Evolutionary conservation across 1,140 invertebrate species (phyloP), one percentile per base, ranked within the genome.

Genomic region (Apolygus lucorum): DNA sequence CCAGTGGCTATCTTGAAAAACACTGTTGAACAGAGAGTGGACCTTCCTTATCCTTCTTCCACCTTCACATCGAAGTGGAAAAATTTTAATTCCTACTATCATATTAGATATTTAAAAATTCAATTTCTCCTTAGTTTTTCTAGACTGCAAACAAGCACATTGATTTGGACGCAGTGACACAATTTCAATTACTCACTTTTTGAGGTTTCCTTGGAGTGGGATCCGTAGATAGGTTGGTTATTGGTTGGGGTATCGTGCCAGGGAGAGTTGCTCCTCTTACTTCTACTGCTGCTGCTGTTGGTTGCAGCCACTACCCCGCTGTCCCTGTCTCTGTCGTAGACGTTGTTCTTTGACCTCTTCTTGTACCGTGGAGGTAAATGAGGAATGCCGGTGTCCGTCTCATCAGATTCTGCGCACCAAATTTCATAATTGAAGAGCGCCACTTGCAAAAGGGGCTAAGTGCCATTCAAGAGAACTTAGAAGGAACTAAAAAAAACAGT

Each of bases 181-280:
- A n/a, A n/a, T n/a, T n/a, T n/a, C n/a, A n/a, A n/a, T n/a, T 42
- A 42, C 34, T 42, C 34, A 42, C 34, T 42, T n/a, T n/a, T n/a
- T n/a, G n/a, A n/a, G n/a, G n/a, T n/a, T n/a, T 42, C 34, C 17
- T 42, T 42, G 17, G 4, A 42, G 17, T 42, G 34, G 34, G 4
- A 42, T 4, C 34, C 34, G 17, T 42, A 17, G 34, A 42, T 42
- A 8, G 34, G 34, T 17, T 42, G 34, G 34, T 42, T 42, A 42
- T 42, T 42, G 4, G 34, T 59, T 8, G 73, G 68, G 2, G 66
- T 29, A 63, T 73, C 72, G 24, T 74, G 70, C 73, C 73, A 74
- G 1, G 73, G 73, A 0, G 73, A 73, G n/a, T n/a, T 29, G 28
- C 28, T 26, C 28, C 28, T 59, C 22, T 11, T 59, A 24, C 54